Evolutionary conservation across 2,888 invertebrate species (phyloP).

Genomic region (Aporophyla nigra): DNA sequence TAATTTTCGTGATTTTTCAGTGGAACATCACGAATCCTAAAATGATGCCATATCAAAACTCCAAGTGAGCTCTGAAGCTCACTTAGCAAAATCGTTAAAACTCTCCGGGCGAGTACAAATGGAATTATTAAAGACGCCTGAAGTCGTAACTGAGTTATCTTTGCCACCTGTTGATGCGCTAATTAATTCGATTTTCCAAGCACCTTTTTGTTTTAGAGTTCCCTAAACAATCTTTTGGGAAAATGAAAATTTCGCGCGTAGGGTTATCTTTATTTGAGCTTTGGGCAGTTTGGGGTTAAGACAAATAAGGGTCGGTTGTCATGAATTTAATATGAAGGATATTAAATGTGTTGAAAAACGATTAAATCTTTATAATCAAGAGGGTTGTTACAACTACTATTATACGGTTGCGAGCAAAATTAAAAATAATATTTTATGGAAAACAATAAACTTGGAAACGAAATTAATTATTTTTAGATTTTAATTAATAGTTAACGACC

Average conservation of each 20-base stretch:
- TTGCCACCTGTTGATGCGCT: conserved; percentile 86
- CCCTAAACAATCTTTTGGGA: conserved; percentile 57
- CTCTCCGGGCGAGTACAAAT: conserved; percentile 82
- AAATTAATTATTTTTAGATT: conserved; percentile 43
- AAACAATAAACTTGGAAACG: conserved; percentile 27
- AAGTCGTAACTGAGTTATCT: conserved; percentile 82
- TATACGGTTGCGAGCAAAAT: not conserved
- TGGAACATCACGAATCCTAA: not conserved
- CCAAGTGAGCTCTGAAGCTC: conserved; percentile 9
- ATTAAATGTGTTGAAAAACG: not conserved
- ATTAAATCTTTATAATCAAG: not conserved
- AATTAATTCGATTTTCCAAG: conserved; percentile 87
- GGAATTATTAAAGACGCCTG: conserved; percentile 83
- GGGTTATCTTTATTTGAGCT: conserved; percentile 30
- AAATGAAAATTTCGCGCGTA: conserved; percentile 16
- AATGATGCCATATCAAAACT: conserved; percentile 39
- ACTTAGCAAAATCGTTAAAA: conserved; percentile 79
- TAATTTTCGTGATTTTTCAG: too few species aligned
- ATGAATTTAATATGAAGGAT: not conserved
- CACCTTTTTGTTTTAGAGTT: conserved; percentile 73
- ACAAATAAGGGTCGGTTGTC: conserved; percentile 7
- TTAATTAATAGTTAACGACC: conserved; percentile 58
- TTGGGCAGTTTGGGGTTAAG: conserved; percentile 27
- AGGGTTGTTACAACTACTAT: not conserved
- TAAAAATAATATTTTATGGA: conserved; percentile 1